Conservation (phyloP, 1,140 invertebrate species). For the Drosophila lacertosa region DNA sequence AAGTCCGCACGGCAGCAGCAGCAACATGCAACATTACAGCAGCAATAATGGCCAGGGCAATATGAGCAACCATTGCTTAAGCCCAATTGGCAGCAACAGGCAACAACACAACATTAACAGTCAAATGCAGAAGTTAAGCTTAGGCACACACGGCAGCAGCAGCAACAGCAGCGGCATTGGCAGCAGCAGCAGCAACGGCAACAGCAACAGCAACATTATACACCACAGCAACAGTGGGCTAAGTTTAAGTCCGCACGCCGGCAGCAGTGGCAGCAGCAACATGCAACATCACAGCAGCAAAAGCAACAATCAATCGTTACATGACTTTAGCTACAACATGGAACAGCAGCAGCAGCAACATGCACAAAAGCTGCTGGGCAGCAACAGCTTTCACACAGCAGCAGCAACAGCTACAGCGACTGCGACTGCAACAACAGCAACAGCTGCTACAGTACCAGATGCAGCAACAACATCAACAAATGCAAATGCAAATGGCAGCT, state of each 20-base stretch:
- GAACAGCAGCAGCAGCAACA: constrained; percentile 33
- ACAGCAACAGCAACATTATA: constrained; percentile 12
- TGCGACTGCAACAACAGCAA: constrained; percentile 29
- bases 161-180: constrained; percentile 12
- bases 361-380: constrained; percentile 19
- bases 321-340: constrained; percentile 11
- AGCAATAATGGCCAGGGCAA: constrained; percentile 16
- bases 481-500: constrained; percentile 37
- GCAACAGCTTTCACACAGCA: constrained; percentile 1
- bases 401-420: constrained; percentile 18
- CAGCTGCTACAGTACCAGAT: not conserved
- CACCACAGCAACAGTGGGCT: constrained; percentile 4
- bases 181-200: constrained; percentile 13
- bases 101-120: not conserved
- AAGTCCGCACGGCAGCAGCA: constrained; percentile 9
- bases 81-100: not conserved
- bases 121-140: too few species aligned
- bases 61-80: not conserved
- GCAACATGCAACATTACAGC: constrained; percentile 10
- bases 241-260: not conserved
- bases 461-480: constrained; percentile 10
- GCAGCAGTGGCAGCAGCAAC: constrained; percentile 9
- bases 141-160: not conserved
- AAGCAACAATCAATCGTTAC: constrained; percentile 17
- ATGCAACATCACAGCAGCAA: constrained; percentile 12